Base-by-base conservation (phyloP, 2,797 vertebrate species). In the Melanotaenia boesemani region DNA sequence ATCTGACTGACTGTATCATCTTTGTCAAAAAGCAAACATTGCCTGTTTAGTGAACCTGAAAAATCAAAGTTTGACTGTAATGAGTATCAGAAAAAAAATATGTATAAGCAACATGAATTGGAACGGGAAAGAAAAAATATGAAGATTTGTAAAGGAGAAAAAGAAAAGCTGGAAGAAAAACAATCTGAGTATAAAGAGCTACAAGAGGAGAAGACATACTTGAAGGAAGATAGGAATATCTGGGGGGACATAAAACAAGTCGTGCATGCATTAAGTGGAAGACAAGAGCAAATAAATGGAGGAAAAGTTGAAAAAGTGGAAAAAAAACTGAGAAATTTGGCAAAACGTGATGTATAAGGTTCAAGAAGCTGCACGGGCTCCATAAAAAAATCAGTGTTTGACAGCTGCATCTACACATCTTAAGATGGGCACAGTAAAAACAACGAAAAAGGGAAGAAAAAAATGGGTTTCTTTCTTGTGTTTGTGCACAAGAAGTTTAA, bases 341-440 rank as follows among this genome's bases (percentile, higher is more conserved):
- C 22, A 54, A 60, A 70, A 37, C 26, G 39, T 55, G 39, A 62
- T 18, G 12, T 6, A 30, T 39, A 12, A 2, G 61, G 18, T 20
- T 61, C 13, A 20, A 54, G 8, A 20, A n/a, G 46, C 58, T 70
- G 22, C 16, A 39, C 58, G 67, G n/a, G n/a, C 9, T 50, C n/a
- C 24, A 18, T 50, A 24, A 11, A 52, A 50, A 50, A 50, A 32
- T 48, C 34, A 20, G 30, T 41, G 41, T 26, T 60, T 34, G 34
- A 20, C 5, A n/a, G 26, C 32, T 70, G 39, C 57, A 70, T 60
- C n/a, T 60, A 5, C 30, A 56, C 57, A 46, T 18, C 30, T 60
- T 32, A 63, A 59, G 20, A 50, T 34, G 28, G 28, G 48, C 39
- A 48, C 44, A 48, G 7, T 48, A 61, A 60, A 70, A 52, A 48